A percentile compares a stretch with the other conserved stretches of the same genome.
Evolutionary conservation across 2,113 vertebrate genomes (phyloP).

Genomic region (Charadrius vociferus): DNA sequence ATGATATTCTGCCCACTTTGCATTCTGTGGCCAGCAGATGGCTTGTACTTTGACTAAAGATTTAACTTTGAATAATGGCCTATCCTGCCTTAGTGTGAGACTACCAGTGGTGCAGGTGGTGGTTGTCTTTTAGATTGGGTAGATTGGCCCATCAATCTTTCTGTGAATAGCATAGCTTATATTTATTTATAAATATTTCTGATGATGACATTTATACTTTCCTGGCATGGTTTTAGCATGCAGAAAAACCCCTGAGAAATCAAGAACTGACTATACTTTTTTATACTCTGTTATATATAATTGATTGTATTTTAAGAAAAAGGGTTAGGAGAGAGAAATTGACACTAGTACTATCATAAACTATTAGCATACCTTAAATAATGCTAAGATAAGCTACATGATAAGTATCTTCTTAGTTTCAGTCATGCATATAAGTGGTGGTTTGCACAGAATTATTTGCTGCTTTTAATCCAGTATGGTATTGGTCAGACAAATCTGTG

Average conservation of each 20-base stretch:
- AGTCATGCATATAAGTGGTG: not conserved
- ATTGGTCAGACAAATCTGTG: not conserved
- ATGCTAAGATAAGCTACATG: not conserved
- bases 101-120: fast-evolving
- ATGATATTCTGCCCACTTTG: not conserved
- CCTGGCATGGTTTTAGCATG: not conserved
- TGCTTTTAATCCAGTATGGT: not conserved
- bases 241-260: not conserved
- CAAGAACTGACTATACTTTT: not conserved
- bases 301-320: not conserved
- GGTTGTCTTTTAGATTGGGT: not conserved
- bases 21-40: not conserved
- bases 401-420: not conserved
- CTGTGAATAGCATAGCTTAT: not conserved
- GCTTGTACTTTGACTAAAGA: not conserved
- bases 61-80: not conserved
- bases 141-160: not conserved
- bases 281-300: not conserved
- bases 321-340: not conserved
- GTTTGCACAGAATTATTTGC: not conserved
- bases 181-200: not conserved
- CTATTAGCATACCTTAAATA: not conserved
- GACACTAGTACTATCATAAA: not conserved
- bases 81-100: not conserved
- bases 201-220: not conserved